Evolutionary conservation across 2,113 vertebrate genomes (phyloP).

Genomic region (Hippocampus barbouri): DNA sequence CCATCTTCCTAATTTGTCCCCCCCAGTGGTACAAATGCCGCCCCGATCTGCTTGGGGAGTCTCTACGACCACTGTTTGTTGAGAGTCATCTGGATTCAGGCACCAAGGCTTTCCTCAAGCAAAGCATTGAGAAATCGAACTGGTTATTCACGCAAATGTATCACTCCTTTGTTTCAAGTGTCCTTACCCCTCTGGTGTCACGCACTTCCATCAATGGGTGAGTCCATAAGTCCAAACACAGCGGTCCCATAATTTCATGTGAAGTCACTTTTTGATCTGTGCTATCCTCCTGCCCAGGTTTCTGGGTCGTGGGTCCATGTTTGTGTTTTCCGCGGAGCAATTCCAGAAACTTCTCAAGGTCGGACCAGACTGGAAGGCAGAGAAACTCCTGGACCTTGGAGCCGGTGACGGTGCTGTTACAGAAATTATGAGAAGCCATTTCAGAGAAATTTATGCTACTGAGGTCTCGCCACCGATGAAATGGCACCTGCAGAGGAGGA

Average conservation of each 20-base stretch:
- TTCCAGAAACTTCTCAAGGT: slow-evolving; percentile 86
- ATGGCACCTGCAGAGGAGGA: slow-evolving; percentile 94
- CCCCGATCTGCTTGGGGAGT: slow-evolving; percentile 83
- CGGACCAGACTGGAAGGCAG: slow-evolving; percentile 84
- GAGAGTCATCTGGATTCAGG: slow-evolving; percentile 88
- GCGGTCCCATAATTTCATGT: background rate
- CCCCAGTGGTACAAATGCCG: slow-evolving; percentile 85
- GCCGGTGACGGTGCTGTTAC: slow-evolving; percentile 95
- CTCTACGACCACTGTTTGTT: slow-evolving; percentile 80
- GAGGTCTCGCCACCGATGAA: slow-evolving; percentile 95
- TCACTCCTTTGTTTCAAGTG: slow-evolving; percentile 88
- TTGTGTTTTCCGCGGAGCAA: slow-evolving; percentile 91
- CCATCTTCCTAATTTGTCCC: background rate
- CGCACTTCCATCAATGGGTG: slow-evolving; percentile 98
- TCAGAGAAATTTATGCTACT: slow-evolving; percentile 89
- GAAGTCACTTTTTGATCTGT: background rate
- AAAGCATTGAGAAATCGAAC: slow-evolving; percentile 90
- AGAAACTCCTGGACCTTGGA: slow-evolving; percentile 90
- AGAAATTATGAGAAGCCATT: slow-evolving; percentile 89
- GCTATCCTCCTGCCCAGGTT: slow-evolving; percentile 69
- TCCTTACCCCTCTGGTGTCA: slow-evolving; percentile 92
- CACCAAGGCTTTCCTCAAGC: slow-evolving; percentile 86
- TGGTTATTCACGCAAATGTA: slow-evolving; percentile 98
- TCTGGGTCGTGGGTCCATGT: slow-evolving; percentile 95
- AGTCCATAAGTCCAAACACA: slow-evolving; percentile 33